Conservation (phyloP, 2,888 invertebrate genomes). For the Tachina fera region DNA sequence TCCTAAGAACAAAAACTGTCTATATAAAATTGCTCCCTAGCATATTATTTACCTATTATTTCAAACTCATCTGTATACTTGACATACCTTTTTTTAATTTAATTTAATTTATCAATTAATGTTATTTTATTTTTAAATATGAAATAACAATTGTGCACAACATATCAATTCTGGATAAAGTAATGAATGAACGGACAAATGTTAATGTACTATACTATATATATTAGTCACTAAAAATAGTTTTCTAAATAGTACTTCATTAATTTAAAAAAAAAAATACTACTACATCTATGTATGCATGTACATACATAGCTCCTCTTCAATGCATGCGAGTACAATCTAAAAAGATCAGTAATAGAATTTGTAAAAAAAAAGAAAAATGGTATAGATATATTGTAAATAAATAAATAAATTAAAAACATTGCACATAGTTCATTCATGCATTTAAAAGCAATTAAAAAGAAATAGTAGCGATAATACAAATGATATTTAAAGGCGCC, state of each 20-base stretch:
- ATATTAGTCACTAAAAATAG: slow-evolving; percentile 55
- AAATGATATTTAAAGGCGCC: slow-evolving; percentile 56
- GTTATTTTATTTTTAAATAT: slow-evolving; percentile 24
- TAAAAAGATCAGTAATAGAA: slow-evolving; percentile 56
- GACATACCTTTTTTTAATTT: slow-evolving; percentile 17
- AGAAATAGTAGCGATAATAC: slow-evolving; percentile 36
- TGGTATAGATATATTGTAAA: slow-evolving; percentile 1
- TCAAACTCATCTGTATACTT: not conserved
- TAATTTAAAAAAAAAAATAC: slow-evolving; percentile 8
- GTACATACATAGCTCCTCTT: no score
- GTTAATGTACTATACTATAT: no score
- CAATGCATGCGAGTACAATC: not conserved
- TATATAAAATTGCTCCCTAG: not conserved
- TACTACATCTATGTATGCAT: not conserved
- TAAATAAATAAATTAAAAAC: slow-evolving; percentile 49
- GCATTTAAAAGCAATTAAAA: slow-evolving; percentile 65
- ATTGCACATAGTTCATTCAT: slow-evolving; percentile 59
- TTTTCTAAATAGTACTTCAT: slow-evolving; percentile 40
- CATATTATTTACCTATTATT: slow-evolving; percentile 5
- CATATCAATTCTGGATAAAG: slow-evolving; percentile 45
- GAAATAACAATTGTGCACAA: slow-evolving; percentile 18
- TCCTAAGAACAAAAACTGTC: no score
- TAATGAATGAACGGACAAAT: slow-evolving; percentile 21
- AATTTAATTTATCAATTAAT: slow-evolving; percentile 11
- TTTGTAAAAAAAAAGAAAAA: slow-evolving; percentile 32